These are phyloP conservation scores for Salvelinus alpinus DNA, from an alignment of 2,113 vertebrate species.

Conservation along the genomic window DNA sequence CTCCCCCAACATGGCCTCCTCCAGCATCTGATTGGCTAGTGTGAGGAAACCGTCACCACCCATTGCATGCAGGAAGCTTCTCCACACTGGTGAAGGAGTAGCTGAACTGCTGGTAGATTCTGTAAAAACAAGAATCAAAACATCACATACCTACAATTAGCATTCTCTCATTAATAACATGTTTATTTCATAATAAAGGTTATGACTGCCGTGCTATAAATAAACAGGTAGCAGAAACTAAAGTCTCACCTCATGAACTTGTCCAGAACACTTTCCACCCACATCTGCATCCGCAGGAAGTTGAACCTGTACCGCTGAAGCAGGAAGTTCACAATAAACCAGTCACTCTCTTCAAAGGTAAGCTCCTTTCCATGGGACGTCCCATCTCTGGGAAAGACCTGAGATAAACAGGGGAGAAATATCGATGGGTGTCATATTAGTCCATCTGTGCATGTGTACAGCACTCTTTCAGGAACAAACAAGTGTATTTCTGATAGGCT, in stretches of 20 bases:
- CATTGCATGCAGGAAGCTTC: conserved; percentile 84
- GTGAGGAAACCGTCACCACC: conserved; percentile 79
- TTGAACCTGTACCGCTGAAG: conserved; percentile 89
- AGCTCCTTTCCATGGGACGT: conserved; percentile 80
- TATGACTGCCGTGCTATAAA: neutral
- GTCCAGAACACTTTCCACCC: conserved; percentile 89
- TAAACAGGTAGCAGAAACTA: neutral
- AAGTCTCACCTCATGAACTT: conserved; percentile 90
- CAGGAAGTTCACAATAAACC: conserved; percentile 85
- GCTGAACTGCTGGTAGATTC: conserved; percentile 90
- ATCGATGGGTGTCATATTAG: neutral
- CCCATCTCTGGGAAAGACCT: conserved; percentile 74
- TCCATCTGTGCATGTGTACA: neutral
- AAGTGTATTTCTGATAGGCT: neutral
- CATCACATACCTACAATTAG: neutral
- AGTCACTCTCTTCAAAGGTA: conserved; percentile 89
- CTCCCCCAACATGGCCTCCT: conserved; percentile 80
- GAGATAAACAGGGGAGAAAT: neutral
- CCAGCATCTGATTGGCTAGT: conserved; percentile 83
- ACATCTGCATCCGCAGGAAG: conserved; percentile 87
- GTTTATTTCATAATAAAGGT: neutral
- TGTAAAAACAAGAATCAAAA: conserved; percentile 45
- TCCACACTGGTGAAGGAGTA: conserved; percentile 90
- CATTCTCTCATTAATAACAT: neutral
- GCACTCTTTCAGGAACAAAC: neutral